A percentile compares a stretch with the other conserved stretches of the same genome.
phyloP scores from a whole-genome alignment of 2,113 vertebrate genomes.

The Ginglymostoma cirratum region DNA sequence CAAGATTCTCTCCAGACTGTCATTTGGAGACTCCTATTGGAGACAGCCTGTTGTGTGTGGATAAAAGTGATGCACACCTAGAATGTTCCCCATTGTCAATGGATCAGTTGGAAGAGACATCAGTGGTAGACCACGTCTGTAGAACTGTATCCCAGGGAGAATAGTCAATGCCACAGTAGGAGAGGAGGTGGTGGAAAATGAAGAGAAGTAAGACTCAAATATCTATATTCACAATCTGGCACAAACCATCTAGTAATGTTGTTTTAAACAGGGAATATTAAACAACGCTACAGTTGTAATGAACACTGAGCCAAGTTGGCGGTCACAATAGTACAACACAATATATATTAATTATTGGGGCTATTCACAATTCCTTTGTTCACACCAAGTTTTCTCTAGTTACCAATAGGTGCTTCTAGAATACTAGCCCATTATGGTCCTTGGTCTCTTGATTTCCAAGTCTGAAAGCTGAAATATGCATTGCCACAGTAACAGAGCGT shows the following conservation, averaged over 20 bases:
- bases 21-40: background rate
- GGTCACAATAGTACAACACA: background rate
- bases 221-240: background rate
- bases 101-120: background rate
- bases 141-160: background rate
- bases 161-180: background rate
- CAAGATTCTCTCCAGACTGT: background rate
- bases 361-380: constrained; percentile 17
- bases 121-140: background rate
- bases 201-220: background rate
- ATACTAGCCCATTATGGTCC: constrained; percentile 44
- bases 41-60: background rate
- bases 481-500: constrained; percentile 78
- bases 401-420: background rate
- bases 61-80: background rate
- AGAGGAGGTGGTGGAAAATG: background rate
- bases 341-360: background rate
- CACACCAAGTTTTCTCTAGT: background rate
- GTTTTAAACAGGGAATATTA: background rate
- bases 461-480: constrained; percentile 71
- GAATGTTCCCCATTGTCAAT: background rate
- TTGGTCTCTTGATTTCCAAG: constrained; percentile 64
- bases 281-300: background rate
- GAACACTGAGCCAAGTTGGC: constrained; percentile 2
- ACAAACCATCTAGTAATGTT: background rate